Percentiles rank a stretch among this genome's conserved stretches.
These are phyloP conservation scores for Tetramorium alpestre DNA, from an alignment of 1,140 invertebrate genomes.

Conservation along the genomic window DNA sequence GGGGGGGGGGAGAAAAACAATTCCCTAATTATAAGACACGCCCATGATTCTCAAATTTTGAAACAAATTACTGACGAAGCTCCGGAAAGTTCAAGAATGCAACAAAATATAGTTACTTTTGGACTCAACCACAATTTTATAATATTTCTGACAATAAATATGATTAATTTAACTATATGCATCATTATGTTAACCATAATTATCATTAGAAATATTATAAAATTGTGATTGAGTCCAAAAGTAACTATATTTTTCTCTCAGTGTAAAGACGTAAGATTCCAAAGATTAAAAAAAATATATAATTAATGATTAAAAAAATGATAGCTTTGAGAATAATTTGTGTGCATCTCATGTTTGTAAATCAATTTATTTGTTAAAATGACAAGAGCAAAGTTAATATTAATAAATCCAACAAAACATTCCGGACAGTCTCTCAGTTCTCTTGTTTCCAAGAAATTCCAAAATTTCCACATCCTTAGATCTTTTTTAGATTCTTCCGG, in stretches of 20 bases:
- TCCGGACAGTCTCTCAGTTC: neutral
- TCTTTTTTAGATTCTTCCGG: constrained; percentile 7
- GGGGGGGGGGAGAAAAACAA: neutral
- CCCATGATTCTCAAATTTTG: neutral
- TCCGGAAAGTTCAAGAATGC: neutral
- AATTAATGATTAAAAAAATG: neutral
- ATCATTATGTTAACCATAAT: too few relatives aligned
- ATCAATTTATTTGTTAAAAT: too few relatives aligned
- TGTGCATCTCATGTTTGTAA: neutral
- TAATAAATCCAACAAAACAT: neutral
- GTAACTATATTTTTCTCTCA: too few relatives aligned
- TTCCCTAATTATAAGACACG: neutral
- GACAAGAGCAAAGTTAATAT: neutral
- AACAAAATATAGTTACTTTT: neutral
- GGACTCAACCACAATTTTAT: too few relatives aligned
- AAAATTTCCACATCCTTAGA: neutral
- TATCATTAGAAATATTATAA: too few relatives aligned
- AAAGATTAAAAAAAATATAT: neutral
- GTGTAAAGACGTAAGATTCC: neutral
- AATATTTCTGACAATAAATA: too few relatives aligned
- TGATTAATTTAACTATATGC: too few relatives aligned
- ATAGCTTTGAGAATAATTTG: neutral
- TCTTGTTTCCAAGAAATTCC: neutral
- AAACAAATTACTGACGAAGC: neutral
- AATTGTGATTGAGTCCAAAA: too few relatives aligned